Evolutionary conservation across 2,797 vertebrate genomes (phyloP), one percentile per base, ranked within the genome.

Genomic region (Triplophysa yarkandensis): DNA sequence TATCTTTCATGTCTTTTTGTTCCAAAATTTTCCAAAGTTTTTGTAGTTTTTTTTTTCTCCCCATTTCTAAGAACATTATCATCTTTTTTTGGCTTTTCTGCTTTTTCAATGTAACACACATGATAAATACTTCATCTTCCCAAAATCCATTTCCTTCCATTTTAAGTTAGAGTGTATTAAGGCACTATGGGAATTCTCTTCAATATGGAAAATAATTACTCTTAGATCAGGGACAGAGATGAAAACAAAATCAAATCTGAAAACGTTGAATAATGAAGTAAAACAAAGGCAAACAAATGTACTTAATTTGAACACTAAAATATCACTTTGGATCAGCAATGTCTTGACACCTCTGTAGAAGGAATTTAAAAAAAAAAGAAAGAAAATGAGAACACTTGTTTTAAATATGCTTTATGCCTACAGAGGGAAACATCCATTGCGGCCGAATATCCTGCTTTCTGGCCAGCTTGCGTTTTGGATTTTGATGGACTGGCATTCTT

Each of bases 321-420:
- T 88, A 84, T 85, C 80, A 80, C 80, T 84, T 88, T 84, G 82
- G 84, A 82, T 86, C 75, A 76, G 65, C 85, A 86, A 80, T 79
- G 83, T 79, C 77, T 81, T 39, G 81, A 85, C 82, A 77, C 69
- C 68, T 88, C 85, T 85, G 81, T 80, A 82, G 84, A 82, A 89
- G 88, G 87, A 90, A 89, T 88, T 63, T 69, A 30, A 64, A 80
- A 77, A 83, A 76, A 81, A 83, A 61, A 86, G 85, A 85, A 78
- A 30, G 10, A 89, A 79, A 84, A 87, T 84, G 62, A 58, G 68
- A 60, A 87, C 68, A 74, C 67, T 77, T 79, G 75, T 87, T 84
- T 88, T 87, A 83, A 89, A 89, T 82, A 81, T 78, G 60, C 79
- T 83, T 83, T 85, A 87, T 86, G 86, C 85, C 88, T 87, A 81